A percentile compares a stretch with the other conserved stretches of the same genome.
These are phyloP conservation scores for Anadara kagoshimensis DNA, from an alignment of 1,140 invertebrate species.

Conservation along the genomic window DNA sequence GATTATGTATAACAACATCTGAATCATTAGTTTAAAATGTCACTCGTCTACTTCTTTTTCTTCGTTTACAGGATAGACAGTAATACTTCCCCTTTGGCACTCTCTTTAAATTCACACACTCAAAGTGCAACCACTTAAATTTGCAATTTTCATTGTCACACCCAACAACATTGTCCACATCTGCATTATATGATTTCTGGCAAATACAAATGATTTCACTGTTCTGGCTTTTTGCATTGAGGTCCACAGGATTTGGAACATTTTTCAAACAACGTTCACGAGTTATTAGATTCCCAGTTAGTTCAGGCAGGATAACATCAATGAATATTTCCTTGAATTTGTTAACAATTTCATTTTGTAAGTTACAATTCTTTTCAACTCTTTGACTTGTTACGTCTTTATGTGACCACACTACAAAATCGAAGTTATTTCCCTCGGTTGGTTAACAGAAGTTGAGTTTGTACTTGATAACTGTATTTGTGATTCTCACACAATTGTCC, in stretches of 20 bases:
- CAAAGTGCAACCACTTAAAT: too few relatives aligned
- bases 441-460: slow-evolving; percentile 37
- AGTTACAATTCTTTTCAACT: too few relatives aligned
- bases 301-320: neutral
- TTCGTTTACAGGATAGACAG: too few relatives aligned
- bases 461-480: slow-evolving; percentile 35
- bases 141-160: too few relatives aligned
- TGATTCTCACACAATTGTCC: slow-evolving; percentile 32
- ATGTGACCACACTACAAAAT: slow-evolving; percentile 51
- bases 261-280: neutral
- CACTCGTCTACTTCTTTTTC: too few relatives aligned
- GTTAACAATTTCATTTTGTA: neutral
- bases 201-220: slow-evolving; percentile 15
- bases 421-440: slow-evolving; percentile 23
- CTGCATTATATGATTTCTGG: too few relatives aligned
- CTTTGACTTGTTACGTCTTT: too few relatives aligned
- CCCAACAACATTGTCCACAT: too few relatives aligned
- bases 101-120: too few relatives aligned
- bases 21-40: too few relatives aligned
- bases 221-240: neutral
- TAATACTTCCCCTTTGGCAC: too few relatives aligned
- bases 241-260: neutral
- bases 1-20: too few relatives aligned
- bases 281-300: neutral
- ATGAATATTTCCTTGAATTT: slow-evolving; percentile 1